These are phyloP conservation scores for Rhinogobius similis DNA, from an alignment of 2,113 vertebrate genomes.

Conservation along the genomic window DNA sequence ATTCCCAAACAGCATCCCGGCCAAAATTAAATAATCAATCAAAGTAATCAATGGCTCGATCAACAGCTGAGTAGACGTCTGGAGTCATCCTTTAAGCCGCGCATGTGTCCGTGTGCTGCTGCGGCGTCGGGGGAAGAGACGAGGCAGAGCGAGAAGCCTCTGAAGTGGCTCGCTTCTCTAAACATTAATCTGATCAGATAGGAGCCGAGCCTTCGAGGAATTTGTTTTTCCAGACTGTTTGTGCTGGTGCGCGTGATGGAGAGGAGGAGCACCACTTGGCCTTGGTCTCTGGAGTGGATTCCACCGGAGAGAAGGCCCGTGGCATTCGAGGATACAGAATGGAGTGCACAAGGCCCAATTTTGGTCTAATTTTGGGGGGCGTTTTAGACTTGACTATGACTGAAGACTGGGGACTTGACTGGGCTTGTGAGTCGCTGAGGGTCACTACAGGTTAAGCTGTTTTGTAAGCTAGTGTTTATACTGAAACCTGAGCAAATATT, in stretches of 20 bases:
- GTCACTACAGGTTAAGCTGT: too few species aligned
- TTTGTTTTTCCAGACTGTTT: constrained; percentile 52
- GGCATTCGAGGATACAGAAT: neutral
- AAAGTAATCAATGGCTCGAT: constrained; percentile 29
- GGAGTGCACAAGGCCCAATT: neutral
- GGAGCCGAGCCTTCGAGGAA: constrained; percentile 56
- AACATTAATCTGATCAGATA: constrained; percentile 71
- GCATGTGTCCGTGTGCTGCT: constrained; percentile 19
- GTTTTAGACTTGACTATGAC: neutral
- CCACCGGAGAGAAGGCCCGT: constrained; percentile 11
- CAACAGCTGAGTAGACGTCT: constrained; percentile 29
- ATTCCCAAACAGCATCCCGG: constrained; percentile 14
- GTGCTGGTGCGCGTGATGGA: constrained; percentile 36
- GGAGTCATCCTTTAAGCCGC: constrained; percentile 30
- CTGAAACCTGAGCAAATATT: too few species aligned
- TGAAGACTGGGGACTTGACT: neutral
- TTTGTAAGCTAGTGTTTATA: too few species aligned
- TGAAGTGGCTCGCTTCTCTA: constrained; percentile 62
- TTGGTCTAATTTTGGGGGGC: neutral
- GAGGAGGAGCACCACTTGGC: constrained; percentile 31
- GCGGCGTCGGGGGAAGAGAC: constrained; percentile 2
- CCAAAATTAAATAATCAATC: constrained; percentile 45
- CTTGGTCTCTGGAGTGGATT: constrained; percentile 28
- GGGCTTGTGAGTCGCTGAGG: neutral
- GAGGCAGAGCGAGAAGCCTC: constrained; percentile 32